These are phyloP conservation scores for Eremobia ochroleuca DNA, from an alignment of 2,888 invertebrate species.

Conservation along the genomic window DNA sequence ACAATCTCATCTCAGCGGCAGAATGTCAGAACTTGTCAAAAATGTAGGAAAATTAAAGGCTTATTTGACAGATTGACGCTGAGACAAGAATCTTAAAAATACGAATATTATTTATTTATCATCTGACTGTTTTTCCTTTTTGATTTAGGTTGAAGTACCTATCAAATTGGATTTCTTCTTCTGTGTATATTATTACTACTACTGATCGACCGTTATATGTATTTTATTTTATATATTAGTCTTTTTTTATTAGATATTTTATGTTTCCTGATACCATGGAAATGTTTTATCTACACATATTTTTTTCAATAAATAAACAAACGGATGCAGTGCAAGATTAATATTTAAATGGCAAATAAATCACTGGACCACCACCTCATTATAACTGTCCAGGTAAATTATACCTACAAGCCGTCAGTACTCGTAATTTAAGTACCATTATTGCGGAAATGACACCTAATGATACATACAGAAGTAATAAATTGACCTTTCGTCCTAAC, in stretches of 20 bases:
- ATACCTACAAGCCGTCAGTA: constrained; percentile 38
- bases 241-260: neutral
- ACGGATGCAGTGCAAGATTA: constrained; percentile 20
- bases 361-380: constrained; percentile 29
- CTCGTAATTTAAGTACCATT: constrained; percentile 31
- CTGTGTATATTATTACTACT: neutral
- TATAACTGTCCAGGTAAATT: constrained; percentile 38
- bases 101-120: neutral
- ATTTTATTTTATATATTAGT: neutral
- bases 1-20: neutral
- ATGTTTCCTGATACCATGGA: neutral
- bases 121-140: neutral
- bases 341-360: constrained; percentile 44
- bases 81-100: neutral
- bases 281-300: neutral
- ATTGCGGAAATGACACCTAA: constrained; percentile 58
- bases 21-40: neutral
- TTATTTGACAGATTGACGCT: neutral
- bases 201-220: too few relatives aligned
- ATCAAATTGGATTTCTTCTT: neutral
- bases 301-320: constrained; percentile 23
- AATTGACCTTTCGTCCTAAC: constrained; percentile 56
- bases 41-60: too few relatives aligned
- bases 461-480: constrained; percentile 42
- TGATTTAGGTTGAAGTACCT: neutral